A percentile compares a stretch with the other conserved stretches of the same genome.
Conservation (phyloP, 1,140 invertebrate species). For the Orchestia grillus region DNA sequence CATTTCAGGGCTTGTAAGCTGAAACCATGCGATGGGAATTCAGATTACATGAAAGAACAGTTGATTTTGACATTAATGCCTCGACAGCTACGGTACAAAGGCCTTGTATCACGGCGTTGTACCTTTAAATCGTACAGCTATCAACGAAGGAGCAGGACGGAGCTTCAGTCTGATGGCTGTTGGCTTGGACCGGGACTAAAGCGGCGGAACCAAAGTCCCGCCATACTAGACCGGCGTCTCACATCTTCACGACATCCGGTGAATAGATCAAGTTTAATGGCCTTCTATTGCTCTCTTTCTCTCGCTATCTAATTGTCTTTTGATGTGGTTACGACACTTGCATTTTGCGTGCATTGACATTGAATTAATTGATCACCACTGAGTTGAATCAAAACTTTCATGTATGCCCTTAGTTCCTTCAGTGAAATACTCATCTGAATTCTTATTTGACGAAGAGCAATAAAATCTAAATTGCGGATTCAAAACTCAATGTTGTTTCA, state of each 20-base stretch:
- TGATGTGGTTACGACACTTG: not conserved
- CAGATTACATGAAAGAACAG: not conserved
- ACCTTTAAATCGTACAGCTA: not conserved
- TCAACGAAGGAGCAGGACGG: not conserved
- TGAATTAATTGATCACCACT: not conserved
- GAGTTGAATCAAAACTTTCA: not conserved
- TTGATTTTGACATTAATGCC: not conserved
- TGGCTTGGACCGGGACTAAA: conserved; percentile 4
- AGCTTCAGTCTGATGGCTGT: not conserved
- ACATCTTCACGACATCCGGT: conserved; percentile 11
- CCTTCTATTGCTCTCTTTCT: not conserved
- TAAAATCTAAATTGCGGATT: not conserved
- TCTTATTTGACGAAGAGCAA: not conserved
- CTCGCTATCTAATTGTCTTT: not conserved
- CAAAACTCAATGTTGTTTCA: not conserved
- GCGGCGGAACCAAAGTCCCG: not conserved
- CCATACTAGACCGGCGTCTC: not conserved
- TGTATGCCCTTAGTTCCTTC: not conserved
- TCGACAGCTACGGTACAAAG: not conserved
- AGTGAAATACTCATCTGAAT: not conserved
- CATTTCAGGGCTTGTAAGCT: not conserved
- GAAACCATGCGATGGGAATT: not conserved
- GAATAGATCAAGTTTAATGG: conserved; percentile 5
- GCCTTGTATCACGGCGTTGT: not conserved
- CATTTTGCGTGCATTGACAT: not conserved